Base-by-base conservation (phyloP, 1,140 invertebrate species). In the Pinna nobilis region DNA sequence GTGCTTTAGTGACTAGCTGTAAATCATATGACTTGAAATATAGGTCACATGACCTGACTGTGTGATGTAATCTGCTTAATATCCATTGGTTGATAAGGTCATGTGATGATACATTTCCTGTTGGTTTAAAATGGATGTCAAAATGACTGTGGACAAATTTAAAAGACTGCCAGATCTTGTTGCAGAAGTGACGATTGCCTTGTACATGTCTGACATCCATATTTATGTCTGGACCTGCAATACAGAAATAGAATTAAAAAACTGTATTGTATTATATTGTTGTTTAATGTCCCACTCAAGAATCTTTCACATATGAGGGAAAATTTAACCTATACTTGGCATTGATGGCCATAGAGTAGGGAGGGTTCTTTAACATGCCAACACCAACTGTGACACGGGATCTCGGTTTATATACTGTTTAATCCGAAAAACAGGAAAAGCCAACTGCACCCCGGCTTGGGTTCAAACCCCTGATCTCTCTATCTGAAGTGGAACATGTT, bases 121-220 rank as follows among this genome's bases (percentile, higher is more conserved):
- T n/a, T 11, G 74, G 66, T 32, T 70, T 47, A 37, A 82, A 85
- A 28, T 78, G 70, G 2, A 39, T 59, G 30, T 74, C 81, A 18
- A 87, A 49, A 20, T 84, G 74, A 13, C 64, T 63, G 11, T 67
- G 47, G 11, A 85, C 71, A 70, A 88, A 87, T 50, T 77, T 82
- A 71, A 86, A 89, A 15, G 82, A 81, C 55, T 90, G 86, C 89
- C 89, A 90, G 23, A 90, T 84, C 70, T 90, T 90, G 81, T 90
- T 90, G 77, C 87, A 90, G 75, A 89, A 89, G 32, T 82, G 77
- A 33, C 83, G 72, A 59, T 82, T 77, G 35, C 74, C 82, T 51
- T 84, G 76, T 9, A 86, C 79, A 71, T 85, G 82, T 0, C 55
- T 67, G 18, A 89, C 80, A 67, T 88, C 75, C 66, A 88, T 80